These are phyloP conservation scores for Myotis daubentonii DNA, from an alignment of 2,797 vertebrate species.

Conservation along the genomic window DNA sequence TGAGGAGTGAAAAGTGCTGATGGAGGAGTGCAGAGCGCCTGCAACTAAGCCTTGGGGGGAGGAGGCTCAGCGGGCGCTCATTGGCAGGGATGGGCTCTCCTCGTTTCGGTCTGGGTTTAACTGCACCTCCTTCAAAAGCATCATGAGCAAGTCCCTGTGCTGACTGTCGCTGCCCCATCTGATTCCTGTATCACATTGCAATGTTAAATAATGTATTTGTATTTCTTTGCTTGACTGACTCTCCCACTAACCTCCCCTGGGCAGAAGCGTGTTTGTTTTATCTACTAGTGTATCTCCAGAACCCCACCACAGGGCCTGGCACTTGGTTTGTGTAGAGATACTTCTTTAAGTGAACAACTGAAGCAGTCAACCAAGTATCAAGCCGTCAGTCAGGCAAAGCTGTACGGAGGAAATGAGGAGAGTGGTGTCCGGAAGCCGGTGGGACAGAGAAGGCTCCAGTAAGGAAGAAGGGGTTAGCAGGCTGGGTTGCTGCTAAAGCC, in stretches of 20 bases:
- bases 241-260: background rate
- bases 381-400: background rate
- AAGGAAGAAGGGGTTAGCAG: background rate
- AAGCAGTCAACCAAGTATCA: background rate
- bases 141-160: background rate
- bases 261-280: background rate
- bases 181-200: background rate
- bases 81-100: no score
- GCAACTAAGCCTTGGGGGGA: background rate
- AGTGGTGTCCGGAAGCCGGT: background rate
- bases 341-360: background rate
- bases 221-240: background rate
- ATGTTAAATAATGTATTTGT: background rate
- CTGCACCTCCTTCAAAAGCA: background rate
- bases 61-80: background rate
- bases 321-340: background rate
- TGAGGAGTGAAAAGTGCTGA: background rate
- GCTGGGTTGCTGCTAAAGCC: background rate
- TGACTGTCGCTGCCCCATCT: background rate
- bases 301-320: background rate
- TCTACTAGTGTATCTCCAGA: background rate
- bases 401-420: background rate
- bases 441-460: background rate
- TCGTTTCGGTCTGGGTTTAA: background rate
- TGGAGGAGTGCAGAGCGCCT: background rate